phyloP scores from a whole-genome alignment of 2,888 invertebrate species.

The Trimorus sp. region DNA sequence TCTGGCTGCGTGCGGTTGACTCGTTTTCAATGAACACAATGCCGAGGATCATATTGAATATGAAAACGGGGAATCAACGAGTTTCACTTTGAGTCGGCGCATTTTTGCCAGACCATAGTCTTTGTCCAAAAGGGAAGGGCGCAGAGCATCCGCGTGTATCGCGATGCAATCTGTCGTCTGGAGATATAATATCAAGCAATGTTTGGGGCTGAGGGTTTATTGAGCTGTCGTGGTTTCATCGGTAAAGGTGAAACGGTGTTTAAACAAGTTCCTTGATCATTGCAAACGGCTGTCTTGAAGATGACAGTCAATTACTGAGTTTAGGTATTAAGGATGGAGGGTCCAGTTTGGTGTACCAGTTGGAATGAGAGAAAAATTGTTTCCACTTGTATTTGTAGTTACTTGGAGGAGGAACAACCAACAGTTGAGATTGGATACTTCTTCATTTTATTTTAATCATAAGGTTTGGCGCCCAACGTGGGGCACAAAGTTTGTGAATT shows the following conservation, averaged over 20 bases:
- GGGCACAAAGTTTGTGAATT: no score
- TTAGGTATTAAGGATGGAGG: no score
- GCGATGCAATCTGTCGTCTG: conserved; percentile 41
- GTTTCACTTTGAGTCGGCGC: conserved; percentile 71
- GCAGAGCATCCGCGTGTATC: conserved; percentile 39
- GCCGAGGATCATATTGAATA: conserved; percentile 81
- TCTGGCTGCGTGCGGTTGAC: conserved; percentile 80
- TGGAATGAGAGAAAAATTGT: no score
- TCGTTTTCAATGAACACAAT: conserved; percentile 82
- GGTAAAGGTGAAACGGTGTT: neutral
- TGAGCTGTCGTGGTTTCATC: conserved; percentile 7
- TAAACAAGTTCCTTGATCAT: no score
- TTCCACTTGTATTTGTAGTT: no score
- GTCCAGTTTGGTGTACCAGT: no score
- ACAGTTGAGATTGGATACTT: no score
- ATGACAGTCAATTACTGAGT: no score
- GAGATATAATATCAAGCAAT: conserved; percentile 13
- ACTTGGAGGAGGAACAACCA: no score
- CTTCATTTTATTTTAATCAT: no score
- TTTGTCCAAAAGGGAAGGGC: conserved; percentile 53
- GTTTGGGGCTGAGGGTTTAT: conserved; percentile 25
- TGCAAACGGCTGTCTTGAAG: no score
- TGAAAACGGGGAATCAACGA: conserved; percentile 82
- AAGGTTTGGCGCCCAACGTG: no score
- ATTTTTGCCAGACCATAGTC: conserved; percentile 63